phyloP scores from a whole-genome alignment of 2,888 invertebrate species.

The Campoplex capitator region DNA sequence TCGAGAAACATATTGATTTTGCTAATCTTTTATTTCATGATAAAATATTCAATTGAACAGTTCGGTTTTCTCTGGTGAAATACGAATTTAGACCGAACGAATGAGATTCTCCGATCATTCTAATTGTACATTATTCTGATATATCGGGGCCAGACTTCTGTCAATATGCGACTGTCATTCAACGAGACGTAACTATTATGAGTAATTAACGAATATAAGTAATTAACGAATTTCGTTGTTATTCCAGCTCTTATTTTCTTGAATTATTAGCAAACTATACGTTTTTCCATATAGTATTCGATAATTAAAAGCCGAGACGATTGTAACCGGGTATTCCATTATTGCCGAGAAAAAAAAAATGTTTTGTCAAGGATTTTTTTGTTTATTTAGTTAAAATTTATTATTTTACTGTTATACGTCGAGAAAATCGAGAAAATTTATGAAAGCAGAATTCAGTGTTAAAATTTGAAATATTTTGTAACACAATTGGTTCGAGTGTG shows the following conservation, averaged over 20 bases:
- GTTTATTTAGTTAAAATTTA: background rate
- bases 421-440: background rate
- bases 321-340: too few species aligned
- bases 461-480: background rate
- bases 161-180: background rate
- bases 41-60: background rate
- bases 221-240: background rate
- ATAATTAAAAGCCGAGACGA: too few species aligned
- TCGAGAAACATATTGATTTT: background rate
- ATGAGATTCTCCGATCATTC: background rate
- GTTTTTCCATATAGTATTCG: too few species aligned
- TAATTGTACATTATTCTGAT: background rate
- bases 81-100: background rate
- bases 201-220: background rate
- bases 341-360: background rate
- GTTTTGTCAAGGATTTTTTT: background rate
- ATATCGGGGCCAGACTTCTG: background rate
- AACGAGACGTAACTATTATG: background rate
- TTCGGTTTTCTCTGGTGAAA: background rate
- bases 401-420: background rate
- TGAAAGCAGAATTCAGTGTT: background rate
- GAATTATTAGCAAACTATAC: background rate
- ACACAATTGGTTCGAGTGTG: background rate
- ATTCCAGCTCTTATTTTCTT: background rate
- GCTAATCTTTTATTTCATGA: background rate